phyloP scores from a whole-genome alignment of 2,797 vertebrate genomes.

The Cygnus olor region DNA sequence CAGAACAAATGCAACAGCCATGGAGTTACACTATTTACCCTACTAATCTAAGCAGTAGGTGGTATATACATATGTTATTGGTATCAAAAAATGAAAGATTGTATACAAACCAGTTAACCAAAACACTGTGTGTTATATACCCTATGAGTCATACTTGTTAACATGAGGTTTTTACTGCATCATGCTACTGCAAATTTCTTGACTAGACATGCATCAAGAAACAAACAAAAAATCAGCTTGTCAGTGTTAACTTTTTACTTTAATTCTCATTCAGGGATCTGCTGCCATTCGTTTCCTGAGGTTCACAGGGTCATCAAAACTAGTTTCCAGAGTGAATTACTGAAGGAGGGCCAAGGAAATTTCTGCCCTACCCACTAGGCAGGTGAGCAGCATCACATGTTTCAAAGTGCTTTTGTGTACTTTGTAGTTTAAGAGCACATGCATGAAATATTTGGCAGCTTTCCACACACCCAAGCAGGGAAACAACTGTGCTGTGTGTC shows the following conservation, averaged over 20 bases:
- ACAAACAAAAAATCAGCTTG: neutral
- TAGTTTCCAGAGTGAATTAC: fast-evolving
- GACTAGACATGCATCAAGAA: neutral
- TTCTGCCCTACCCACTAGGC: fast-evolving
- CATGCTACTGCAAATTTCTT: neutral
- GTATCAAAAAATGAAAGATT: too few species aligned
- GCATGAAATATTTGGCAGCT: neutral
- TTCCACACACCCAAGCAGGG: neutral
- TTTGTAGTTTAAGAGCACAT: neutral
- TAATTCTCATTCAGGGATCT: neutral
- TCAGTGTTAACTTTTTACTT: neutral
- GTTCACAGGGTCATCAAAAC: neutral
- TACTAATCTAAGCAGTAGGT: too few species aligned
- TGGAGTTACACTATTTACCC: fast-evolving
- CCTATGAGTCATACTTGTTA: neutral
- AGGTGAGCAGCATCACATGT: fast-evolving
- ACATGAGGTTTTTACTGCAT: neutral
- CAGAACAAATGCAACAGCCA: neutral
- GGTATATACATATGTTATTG: fast-evolving
- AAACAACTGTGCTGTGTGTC: neutral
- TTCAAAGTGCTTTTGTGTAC: neutral
- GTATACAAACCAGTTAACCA: neutral
- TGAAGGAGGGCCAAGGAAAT: neutral
- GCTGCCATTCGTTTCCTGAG: neutral
- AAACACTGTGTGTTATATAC: too few species aligned